Base-by-base conservation (phyloP, 2,797 vertebrate genomes). In the Lindbergichthys nudifrons region DNA sequence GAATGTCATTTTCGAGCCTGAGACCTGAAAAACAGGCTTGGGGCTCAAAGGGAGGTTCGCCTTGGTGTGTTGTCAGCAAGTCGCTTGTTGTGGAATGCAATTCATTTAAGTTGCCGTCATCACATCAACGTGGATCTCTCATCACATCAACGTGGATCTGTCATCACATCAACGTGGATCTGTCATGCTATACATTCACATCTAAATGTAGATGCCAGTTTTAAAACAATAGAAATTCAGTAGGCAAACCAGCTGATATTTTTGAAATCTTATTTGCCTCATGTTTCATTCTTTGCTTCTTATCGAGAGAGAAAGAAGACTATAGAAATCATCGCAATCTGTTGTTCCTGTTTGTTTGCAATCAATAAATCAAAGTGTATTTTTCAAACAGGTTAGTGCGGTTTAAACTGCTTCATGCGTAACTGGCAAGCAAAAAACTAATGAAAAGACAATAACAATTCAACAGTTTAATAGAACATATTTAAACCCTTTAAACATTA, bases 11-110 rank as follows among this genome's bases (percentile, higher is more conserved):
- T 26, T 26, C 26, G 26, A 26, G 26, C 4, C 26, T 26, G 26
- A 26, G 26, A 26, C 26, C 26, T 26, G 4, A 26, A 5, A 26
- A 26, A 26, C 26, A 26, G 4, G 26, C 26, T 26, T 26, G 26
- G 26, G 26, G 26, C 26, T 26, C 26, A 26, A 26, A 81, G 23
- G 9, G 10, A 81, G 68, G 76, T 85, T 88, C 85, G 78, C 75
- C 32, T 50, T 83, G 57, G 68, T 13, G 16, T 18, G 11, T 66
- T 73, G 76, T 75, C 87, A 83, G 50, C 0, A 5, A 58, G 68
- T 23, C n/a, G 3, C 51, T 18, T 6, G 15, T 65, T 57, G 19
- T 54, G 76, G 77, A 78, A 75, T 84, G 70, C 32, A 43, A 9
- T 63, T 69, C 39, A 50, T 81, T 76, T 58, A 18, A 63, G 50